A percentile compares a stretch with the other conserved stretches of the same genome.
Conservation (phyloP, 2,113 vertebrate genomes). For the Kryptolebias marmoratus region DNA sequence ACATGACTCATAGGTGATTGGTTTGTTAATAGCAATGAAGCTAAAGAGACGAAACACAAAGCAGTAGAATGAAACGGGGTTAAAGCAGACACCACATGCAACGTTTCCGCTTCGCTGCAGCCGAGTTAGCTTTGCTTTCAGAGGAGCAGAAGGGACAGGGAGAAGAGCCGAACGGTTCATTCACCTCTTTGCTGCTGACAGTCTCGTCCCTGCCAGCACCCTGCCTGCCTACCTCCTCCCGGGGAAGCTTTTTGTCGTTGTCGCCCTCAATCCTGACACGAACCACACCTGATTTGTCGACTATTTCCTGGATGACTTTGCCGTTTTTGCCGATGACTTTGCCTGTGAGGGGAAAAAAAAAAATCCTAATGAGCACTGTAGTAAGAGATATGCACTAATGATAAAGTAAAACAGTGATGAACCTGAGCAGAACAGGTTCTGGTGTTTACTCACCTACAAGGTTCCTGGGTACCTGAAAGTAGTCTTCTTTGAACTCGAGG, state of each 20-base stretch:
- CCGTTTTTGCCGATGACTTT: conserved; percentile 95
- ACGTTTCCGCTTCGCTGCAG: conserved; percentile 11
- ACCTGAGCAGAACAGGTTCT: neutral
- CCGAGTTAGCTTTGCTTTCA: conserved; percentile 16
- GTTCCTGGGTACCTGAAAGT: conserved; percentile 89
- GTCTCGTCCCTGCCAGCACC: conserved; percentile 76
- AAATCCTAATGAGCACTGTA: neutral
- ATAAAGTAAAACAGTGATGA: neutral
- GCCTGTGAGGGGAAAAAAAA: conserved; percentile 66
- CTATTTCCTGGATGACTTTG: conserved; percentile 94
- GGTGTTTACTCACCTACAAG: conserved; percentile 86
- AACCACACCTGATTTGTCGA: conserved; percentile 94
- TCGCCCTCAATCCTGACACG: conserved; percentile 92
- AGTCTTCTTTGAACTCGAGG: conserved; percentile 92
- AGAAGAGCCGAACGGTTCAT: conserved; percentile 54
- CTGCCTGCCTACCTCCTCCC: conserved; percentile 86
- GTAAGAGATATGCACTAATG: neutral
- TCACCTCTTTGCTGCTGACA: conserved; percentile 79
- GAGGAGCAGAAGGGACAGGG: conserved; percentile 13
- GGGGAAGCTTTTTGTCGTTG: conserved; percentile 90
- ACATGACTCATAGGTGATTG: conserved; percentile 10
- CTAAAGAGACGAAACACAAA: conserved; percentile 25
- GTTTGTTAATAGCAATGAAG: conserved; percentile 37
- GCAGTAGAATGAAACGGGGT: conserved; percentile 24
- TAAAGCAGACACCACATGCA: conserved; percentile 3